Conservation (phyloP, 2,888 invertebrate species). For the Scaptodrosophila latifasciaeformis region DNA sequence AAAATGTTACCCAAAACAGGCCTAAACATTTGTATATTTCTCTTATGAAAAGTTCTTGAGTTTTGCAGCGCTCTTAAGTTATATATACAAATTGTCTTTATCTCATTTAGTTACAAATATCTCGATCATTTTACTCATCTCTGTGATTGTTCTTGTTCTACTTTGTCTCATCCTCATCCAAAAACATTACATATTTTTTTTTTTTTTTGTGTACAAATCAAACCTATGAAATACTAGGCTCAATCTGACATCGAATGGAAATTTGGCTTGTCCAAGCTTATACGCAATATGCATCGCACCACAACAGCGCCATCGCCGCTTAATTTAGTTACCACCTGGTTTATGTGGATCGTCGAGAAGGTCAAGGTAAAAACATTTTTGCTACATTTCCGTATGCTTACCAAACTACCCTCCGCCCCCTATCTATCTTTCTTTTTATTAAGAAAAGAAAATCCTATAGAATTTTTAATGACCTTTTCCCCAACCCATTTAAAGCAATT, state of each 20-base stretch:
- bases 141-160: constrained; percentile 48
- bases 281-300: constrained; percentile 98
- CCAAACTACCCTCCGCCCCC: too few relatives aligned
- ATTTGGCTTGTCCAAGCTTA: constrained; percentile 97
- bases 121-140: constrained; percentile 46
- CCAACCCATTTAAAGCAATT: constrained; percentile 74
- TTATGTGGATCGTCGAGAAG: constrained; percentile 87
- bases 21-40: constrained; percentile 56
- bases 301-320: constrained; percentile 98
- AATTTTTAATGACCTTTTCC: constrained; percentile 66
- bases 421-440: constrained; percentile 58
- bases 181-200: constrained; percentile 26
- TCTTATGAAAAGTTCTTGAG: constrained; percentile 40
- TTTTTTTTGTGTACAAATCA: constrained; percentile 30
- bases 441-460: constrained; percentile 5
- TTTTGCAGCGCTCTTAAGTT: constrained; percentile 64
- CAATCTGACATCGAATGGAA: constrained; percentile 99
- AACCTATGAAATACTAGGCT: constrained; percentile 80
- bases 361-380: constrained; percentile 85
- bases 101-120: background rate
- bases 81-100: constrained; percentile 18
- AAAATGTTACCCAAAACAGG: constrained; percentile 51
- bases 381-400: too few relatives aligned
- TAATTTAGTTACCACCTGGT: constrained; percentile 96
- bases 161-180: constrained; percentile 39